Base-by-base conservation (phyloP, 37 sponge, comb jelly and placozoan genomes). In the Dysidea cf. avara region DNA sequence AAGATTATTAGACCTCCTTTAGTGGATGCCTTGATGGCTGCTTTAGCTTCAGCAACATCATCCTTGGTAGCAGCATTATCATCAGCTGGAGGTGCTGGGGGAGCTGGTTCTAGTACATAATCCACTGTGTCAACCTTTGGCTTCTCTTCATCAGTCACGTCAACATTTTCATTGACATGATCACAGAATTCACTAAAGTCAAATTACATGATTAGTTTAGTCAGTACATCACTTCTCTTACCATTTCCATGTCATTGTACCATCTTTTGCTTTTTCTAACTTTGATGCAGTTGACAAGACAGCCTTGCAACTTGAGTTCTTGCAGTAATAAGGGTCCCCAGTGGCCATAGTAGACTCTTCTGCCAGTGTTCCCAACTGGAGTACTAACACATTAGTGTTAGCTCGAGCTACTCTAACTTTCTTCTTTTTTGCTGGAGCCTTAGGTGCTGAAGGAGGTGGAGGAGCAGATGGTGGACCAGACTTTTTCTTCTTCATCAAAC, bases 121-220 rank as follows among this genome's bases (percentile, higher is more conserved):
- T 95, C 96, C 9, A 71, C 68, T 2, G 75, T 24, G 25, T 36
- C 39, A 0, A 11, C 50, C 38, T 48, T 34, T 1, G 91, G 85
- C 11, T 69, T 56, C 18, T 49, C 78, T 9, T 79, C 83, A 13
- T 53, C 70, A 26, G 64, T 39, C 59, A 85, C 30, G 16, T 86
- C 78, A 25, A 87, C 40, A 56, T 72, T 80, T 13, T 39, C 57
- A 49, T 94, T 94, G 43, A 78, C 81, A 14, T 74, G 65, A 2
- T 78, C 85, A 81, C 96, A 95, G 66, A 95, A 95, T 72, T 95
- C 96, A 81, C 96, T 91, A 56, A 1, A 71, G 25, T 29, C 28
- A 17, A 76, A 32, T 6, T n/a, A 61, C 51, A 18, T 39, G 7
- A 25, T 3, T 26, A 68, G 46, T 43, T 5, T 43, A 18, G 73